Evolutionary conservation across 2,797 vertebrate genomes (phyloP).

Genomic region (Gymnothorax reevesii): DNA sequence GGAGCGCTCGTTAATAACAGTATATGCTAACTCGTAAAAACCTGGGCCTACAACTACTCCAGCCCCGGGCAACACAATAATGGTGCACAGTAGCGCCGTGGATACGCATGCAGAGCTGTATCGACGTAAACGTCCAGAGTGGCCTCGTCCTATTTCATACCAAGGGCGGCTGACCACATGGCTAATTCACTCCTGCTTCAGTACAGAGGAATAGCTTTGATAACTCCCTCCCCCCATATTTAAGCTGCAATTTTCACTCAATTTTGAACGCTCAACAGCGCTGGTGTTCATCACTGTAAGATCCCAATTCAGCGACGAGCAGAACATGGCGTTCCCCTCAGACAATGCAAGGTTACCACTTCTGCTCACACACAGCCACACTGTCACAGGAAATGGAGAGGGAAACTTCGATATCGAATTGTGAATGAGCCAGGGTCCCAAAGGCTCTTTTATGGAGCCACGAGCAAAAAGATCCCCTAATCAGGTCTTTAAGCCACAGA

Average conservation of each 20-base stretch:
- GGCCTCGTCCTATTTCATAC: not conserved
- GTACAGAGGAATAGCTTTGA: not conserved
- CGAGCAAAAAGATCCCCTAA: not conserved
- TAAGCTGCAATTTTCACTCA: not conserved
- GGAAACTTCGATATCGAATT: not conserved
- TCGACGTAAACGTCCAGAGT: not conserved
- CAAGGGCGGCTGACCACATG: not conserved
- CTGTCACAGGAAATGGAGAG: not conserved
- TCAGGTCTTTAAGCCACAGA: too few species aligned
- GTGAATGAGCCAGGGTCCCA: too few species aligned
- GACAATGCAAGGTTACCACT: not conserved
- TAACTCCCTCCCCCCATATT: not conserved
- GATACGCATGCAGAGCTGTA: not conserved
- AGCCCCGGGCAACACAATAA: not conserved
- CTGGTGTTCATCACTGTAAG: not conserved
- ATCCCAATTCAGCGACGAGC: not conserved
- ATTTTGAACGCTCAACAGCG: not conserved
- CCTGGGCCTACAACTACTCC: not conserved
- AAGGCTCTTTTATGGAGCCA: not conserved
- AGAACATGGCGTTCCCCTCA: too few species aligned
- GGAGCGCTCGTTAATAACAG: not conserved
- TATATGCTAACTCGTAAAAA: not conserved
- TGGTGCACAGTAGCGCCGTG: not conserved
- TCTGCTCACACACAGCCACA: not conserved
- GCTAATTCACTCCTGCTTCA: not conserved